Base-by-base conservation (phyloP, 2,888 invertebrate genomes). In the Ennomos erosarius region DNA sequence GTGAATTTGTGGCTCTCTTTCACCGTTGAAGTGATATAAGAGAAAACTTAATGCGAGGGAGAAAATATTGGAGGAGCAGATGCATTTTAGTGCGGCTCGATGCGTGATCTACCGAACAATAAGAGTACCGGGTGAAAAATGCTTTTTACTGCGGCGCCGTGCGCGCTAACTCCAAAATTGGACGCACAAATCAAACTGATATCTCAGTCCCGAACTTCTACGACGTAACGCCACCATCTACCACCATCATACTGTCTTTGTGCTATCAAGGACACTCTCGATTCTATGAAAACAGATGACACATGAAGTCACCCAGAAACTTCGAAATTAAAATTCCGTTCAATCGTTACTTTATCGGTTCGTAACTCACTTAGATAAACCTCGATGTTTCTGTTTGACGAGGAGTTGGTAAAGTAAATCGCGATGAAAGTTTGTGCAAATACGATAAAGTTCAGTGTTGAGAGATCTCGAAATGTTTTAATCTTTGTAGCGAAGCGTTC, bases 361-460 rank as follows among this genome's bases (percentile, higher is more conserved):
- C 68, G 72, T 80, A 84, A 82, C 77, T 78, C 72, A 76, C 78
- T 84, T 81, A 78, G 71, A 78, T 71, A 62, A 76, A 84, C 74
- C 81, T 83, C 70, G 74, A 73, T 82, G 84, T 81, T 84, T 83
- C 79, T 76, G 76, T 83, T 84, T 82, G 82, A 81, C 75, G 80
- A 81, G 74, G 70, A 78, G 75, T 80, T 75, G 55, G 68, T 68
- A 73, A 80, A 84, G 82, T 80, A 79, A 81, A 81, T 84, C 71
- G 67, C 61, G 65, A 68, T 64, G 62, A 74, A 78, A 80, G 75
- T 78, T 81, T 75, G 73, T 75, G 78, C 79, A 78, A 81, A 82
- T 80, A 80, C 35, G 78, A 74, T 76, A 70, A 80, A 83, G 75
- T 83, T 83, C 60, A 70, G 72, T 73, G 70, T 69, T 70, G 34